Evolutionary conservation across 2,797 vertebrate genomes (phyloP), one percentile per base, ranked within the genome.

Genomic region (Epinephelus awoara): DNA sequence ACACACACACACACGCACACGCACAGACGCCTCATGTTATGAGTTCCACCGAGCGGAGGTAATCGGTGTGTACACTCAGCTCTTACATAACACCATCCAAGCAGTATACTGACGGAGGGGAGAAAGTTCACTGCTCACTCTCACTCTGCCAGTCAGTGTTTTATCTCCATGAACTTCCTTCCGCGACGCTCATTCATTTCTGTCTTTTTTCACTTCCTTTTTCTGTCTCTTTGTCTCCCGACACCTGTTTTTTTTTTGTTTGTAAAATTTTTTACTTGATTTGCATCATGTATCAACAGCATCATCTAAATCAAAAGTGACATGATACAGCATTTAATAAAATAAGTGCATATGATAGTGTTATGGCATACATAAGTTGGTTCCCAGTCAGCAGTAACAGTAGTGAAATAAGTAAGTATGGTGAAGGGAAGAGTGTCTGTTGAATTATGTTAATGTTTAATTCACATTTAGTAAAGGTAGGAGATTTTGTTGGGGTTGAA

Each of bases 1-100:
- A 54, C 34, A 51, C 13, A 54, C 47, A 50, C 57, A 50, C 74
- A 70, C 44, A 52, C 73, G 77, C 42, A 58, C 56, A 68, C n/a
- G 59, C 72, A 67, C 40, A 78, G 58, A 59, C 5, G 58, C 77
- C 71, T 86, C 85, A 83, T 90, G 83, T 91, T 91, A 84, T 85
- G 80, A 87, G 87, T 90, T 83, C 78, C 47, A 80, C 85, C 8
- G 76, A 89, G 92, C 86, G 23, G 79, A 90, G 91, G 88, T 91
- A 91, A 93, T 93, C 67, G 55, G 85, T 89, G 89, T 89, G 79
- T 88, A 83, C 79, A 82, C 84, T 90, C 80, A 44, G 72, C 87
- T 87, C 85, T 94, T 94, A 82, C 89, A 89, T 94, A 94, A 95
- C 80, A 49, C 77, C 77, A 75, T 88, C 85, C 72, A 83, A 77